These are phyloP conservation scores for Epinotia ramella DNA, from an alignment of 2,888 invertebrate species.

Conservation along the genomic window DNA sequence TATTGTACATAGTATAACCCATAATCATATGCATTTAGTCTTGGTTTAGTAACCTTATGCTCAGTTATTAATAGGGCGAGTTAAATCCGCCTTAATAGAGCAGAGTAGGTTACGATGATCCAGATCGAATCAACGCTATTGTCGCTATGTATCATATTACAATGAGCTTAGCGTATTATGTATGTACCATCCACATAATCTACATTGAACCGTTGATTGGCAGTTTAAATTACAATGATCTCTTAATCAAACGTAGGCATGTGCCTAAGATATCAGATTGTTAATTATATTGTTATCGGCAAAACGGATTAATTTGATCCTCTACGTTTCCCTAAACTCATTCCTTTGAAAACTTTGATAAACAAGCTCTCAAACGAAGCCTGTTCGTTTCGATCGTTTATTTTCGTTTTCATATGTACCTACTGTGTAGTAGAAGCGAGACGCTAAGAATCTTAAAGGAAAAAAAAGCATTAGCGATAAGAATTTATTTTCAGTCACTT, in stretches of 20 bases:
- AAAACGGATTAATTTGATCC: not conserved
- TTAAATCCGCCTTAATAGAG: slow-evolving; percentile 60
- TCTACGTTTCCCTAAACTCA: slow-evolving; percentile 1
- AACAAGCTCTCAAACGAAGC: slow-evolving; percentile 7
- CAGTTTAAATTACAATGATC: slow-evolving; percentile 52
- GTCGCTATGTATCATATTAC: slow-evolving; percentile 50
- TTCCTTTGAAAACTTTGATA: slow-evolving; percentile 6
- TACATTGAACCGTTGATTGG: slow-evolving; percentile 43
- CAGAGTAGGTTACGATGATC: slow-evolving; percentile 50
- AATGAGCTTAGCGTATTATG: slow-evolving; percentile 40
- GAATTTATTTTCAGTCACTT: slow-evolving; percentile 49
- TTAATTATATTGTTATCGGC: slow-evolving; percentile 11
- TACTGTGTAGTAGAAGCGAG: slow-evolving; percentile 12
- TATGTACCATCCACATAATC: slow-evolving; percentile 31
- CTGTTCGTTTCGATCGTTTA: slow-evolving; percentile 25
- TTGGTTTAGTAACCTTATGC: not conserved
- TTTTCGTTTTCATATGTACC: slow-evolving; percentile 35
- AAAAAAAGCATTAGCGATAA: slow-evolving; percentile 51
- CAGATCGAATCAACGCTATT: slow-evolving; percentile 64
- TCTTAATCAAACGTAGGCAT: slow-evolving; percentile 49
- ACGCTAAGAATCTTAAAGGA: slow-evolving; percentile 45
- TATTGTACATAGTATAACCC: too few species aligned
- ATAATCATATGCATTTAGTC: not conserved
- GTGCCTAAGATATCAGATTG: not conserved
- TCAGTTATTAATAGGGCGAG: slow-evolving; percentile 53